Evolutionary conservation across 2,888 invertebrate genomes (phyloP), one percentile per base, ranked within the genome.

Genomic region (Drosophila meridionalis): DNA sequence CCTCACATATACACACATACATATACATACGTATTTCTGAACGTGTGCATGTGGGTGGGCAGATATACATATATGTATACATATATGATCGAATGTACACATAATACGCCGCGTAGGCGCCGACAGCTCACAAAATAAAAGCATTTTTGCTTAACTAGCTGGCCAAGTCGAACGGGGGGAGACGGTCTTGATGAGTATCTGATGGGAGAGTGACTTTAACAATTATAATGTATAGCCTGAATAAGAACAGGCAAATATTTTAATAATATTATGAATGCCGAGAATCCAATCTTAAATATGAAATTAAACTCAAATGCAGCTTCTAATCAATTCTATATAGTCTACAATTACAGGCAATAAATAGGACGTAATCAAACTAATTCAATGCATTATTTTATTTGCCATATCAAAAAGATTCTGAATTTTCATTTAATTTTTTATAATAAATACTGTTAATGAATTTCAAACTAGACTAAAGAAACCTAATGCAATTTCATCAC

Each of bases 131-230:
- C 64, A 26, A 69, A 75, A 62, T 55, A 69, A 58, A 45, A 76
- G 56, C 50, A 70, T 70, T 60, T 78, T 78, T 12, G 62, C 63
- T 73, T 55, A 78, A 73, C 69, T 77, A 62, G 62, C 73, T 73
- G 78, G 68, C 64, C 73, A 80, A 80, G 68, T 47, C 59, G 64
- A 67, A 38, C 52, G 42, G 62, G 56, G 43, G 61, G 34, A 36
- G 7, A 6, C 34, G 52, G 26, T 28, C 67, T 64, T 77, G 61
- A 68, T 48, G 61, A 43, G 50, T 50, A 48, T 47, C 61, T 71
- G 66, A 76, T 64, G 61, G 71, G 28, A 48, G 50, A 52, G 47
- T 56, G 67, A 67, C 38, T 80, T 20, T 20, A 20, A 20, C 20
- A 20, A 20, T 20, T 20, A 20, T 20, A 20, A 20, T 20, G 20